Conservation (phyloP, 2,888 invertebrate species). For the Ophion ventricosus region DNA sequence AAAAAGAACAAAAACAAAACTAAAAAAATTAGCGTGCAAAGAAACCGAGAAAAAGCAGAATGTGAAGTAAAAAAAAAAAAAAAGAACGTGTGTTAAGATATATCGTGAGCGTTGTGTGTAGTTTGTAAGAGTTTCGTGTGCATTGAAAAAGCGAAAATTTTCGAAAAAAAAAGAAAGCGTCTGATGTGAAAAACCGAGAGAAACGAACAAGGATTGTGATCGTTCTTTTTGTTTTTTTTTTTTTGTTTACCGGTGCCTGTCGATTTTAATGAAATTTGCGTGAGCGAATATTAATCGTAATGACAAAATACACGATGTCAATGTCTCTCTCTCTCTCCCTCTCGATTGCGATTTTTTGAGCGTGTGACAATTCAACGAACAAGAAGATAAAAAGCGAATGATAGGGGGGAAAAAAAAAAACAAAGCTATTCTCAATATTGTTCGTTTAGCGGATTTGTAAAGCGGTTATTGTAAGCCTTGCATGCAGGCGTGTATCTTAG, state of each 20-base stretch:
- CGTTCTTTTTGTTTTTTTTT: slow-evolving; percentile 48
- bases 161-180: slow-evolving; percentile 41
- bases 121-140: slow-evolving; percentile 47
- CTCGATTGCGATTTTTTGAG: too few relatives aligned
- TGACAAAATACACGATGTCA: too few relatives aligned
- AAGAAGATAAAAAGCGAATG: slow-evolving; percentile 36
- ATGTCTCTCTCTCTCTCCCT: neutral
- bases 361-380: neutral
- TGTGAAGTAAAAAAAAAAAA: slow-evolving; percentile 54
- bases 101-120: slow-evolving; percentile 44
- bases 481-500: slow-evolving; percentile 72
- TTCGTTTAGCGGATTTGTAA: slow-evolving; percentile 46
- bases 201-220: slow-evolving; percentile 54
- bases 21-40: too few relatives aligned
- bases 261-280: slow-evolving; percentile 23
- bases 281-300: too few relatives aligned
- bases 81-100: slow-evolving; percentile 7
- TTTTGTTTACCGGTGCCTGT: slow-evolving; percentile 9
- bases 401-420: slow-evolving; percentile 3
- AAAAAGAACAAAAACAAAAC: slow-evolving; percentile 26
- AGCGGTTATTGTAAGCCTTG: slow-evolving; percentile 59
- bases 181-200: slow-evolving; percentile 9
- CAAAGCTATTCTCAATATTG: slow-evolving; percentile 25
- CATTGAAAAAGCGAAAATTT: slow-evolving; percentile 44
- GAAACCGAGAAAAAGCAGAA: slow-evolving; percentile 31